Base-by-base conservation (phyloP, 2,797 vertebrate species). In the Phalloptychus januarius region DNA sequence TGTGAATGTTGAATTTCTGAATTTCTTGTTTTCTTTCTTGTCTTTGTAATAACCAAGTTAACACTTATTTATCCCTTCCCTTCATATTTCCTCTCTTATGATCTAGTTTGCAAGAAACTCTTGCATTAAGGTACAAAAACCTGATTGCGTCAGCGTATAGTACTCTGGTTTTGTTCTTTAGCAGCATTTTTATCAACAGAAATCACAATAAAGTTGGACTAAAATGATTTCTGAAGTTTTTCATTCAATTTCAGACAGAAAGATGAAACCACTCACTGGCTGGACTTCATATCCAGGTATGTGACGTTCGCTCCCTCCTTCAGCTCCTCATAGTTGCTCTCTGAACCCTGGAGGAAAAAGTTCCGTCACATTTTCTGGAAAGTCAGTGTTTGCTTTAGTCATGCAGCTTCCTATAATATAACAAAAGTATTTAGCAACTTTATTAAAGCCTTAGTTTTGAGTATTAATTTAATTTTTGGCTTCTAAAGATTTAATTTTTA, bases 301-400 rank as follows among this genome's bases (percentile, higher is more conserved):
- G 88, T 89, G 82, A 98, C 89, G 15, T 95, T 96, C 20, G 96
- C 96, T n/a, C 96, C 97, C 75, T 96, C 96, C 94, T 97, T 99
- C 84, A 98, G 96, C 82, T 95, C 96, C 85, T 97, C 97, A 48
- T 97, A 99, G 95, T 98, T 97, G 88, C 95, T 97, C 92, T 99
- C 97, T 28, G 97, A 98, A 23, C 98, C 98, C 98, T 99, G 89
- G 8, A 78, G 73, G 74, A 28, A 61, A 75, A 0, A 56, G 2
- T 7, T 45, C 23, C 48, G 52, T 54, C 28, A 38, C 11, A 42
- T 52, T 76, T n/a, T 75, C 67, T 18, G 38, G 2, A 44, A 42
- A 16, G 31, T 16, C 10, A 40, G 4, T 7, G 5, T 54, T 56
- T 38, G 23, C 3, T 56, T 31, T 16, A 52, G n/a, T 5, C 8